Evolutionary conservation across 2,797 vertebrate species (phyloP).

Genomic region (Urosaurus nigricauda): DNA sequence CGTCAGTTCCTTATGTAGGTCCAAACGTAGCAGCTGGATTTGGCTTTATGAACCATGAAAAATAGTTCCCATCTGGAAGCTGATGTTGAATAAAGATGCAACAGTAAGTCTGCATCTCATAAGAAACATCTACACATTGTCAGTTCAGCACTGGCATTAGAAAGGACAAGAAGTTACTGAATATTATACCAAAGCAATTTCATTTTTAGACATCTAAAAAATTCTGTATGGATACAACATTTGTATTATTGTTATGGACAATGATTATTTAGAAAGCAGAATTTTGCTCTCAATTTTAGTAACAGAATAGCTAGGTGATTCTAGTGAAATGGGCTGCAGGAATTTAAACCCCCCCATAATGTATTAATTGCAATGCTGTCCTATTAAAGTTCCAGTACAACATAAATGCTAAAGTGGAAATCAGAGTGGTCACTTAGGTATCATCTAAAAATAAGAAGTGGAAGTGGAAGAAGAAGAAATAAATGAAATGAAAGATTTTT

Average conservation of each 20-base stretch:
- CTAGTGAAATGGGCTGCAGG: neutral
- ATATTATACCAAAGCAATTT: neutral
- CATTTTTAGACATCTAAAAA: neutral
- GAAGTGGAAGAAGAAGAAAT: too few species aligned
- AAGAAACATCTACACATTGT: constrained; percentile 77
- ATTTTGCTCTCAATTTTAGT: neutral
- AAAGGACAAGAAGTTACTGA: constrained; percentile 40
- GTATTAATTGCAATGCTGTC: neutral
- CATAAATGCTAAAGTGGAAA: neutral
- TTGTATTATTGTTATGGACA: neutral
- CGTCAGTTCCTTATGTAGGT: constrained; percentile 85
- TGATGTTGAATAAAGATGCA: constrained; percentile 87
- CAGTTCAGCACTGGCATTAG: constrained; percentile 63
- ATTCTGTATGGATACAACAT: neutral
- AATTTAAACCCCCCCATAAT: neutral
- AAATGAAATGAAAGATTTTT: neutral
- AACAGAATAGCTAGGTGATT: constrained; percentile 36
- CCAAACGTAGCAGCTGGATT: constrained; percentile 88
- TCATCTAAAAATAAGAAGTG: neutral
- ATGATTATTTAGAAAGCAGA: constrained; percentile 23
- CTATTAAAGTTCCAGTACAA: neutral
- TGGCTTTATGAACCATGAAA: constrained; percentile 89
- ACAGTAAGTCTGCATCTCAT: constrained; percentile 82
- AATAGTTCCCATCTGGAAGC: constrained; percentile 87
- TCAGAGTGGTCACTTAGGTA: neutral